A percentile compares a stretch with the other conserved stretches of the same genome.
Evolutionary conservation across 2,113 vertebrate species (phyloP).

Genomic region (Capra hircus): DNA sequence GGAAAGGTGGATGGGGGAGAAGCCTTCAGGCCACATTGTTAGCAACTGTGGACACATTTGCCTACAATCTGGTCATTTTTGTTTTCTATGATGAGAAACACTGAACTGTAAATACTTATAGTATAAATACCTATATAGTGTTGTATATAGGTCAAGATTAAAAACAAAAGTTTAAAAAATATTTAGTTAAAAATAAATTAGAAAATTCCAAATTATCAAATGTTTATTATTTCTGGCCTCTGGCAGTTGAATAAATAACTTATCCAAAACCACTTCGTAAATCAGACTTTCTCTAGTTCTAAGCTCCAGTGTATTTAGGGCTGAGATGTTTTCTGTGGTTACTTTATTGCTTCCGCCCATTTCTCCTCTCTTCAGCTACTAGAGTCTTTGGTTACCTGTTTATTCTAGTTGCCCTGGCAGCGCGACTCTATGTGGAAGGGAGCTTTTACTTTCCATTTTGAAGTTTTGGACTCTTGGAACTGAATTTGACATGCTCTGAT

Average conservation of each 20-base stretch:
- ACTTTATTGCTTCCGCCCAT: rapidly evolving
- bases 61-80: background rate
- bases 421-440: rapidly evolving
- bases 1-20: background rate
- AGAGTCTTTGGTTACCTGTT: background rate
- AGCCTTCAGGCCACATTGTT: background rate
- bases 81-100: background rate
- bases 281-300: background rate
- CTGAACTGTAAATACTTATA: background rate
- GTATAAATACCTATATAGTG: background rate
- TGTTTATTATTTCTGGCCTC: background rate
- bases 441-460: background rate
- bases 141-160: background rate
- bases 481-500: background rate
- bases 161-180: background rate
- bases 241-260: background rate
- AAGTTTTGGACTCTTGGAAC: background rate
- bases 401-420: background rate
- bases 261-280: background rate
- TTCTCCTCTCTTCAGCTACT: background rate
- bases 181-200: background rate
- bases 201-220: background rate
- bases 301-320: background rate
- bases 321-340: background rate
- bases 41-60: background rate